A percentile compares a stretch with the other conserved stretches of the same genome.
Conservation (phyloP, 2,113 vertebrate genomes). For the Bufo gargarizans region DNA sequence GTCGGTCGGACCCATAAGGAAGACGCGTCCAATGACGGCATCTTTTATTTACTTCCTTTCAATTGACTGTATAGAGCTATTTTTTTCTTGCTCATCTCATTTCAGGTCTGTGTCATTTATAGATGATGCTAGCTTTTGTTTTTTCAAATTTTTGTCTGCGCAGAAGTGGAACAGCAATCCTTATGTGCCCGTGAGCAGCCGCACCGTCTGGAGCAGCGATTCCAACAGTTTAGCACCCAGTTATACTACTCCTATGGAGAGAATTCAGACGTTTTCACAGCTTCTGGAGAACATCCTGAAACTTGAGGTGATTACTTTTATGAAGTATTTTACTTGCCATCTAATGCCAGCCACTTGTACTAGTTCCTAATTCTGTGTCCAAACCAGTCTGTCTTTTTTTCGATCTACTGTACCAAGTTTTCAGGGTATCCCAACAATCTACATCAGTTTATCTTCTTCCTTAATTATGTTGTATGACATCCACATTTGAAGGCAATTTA, state of each 20-base stretch:
- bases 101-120: too few species aligned
- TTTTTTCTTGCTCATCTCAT: too few species aligned
- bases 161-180: constrained; percentile 81
- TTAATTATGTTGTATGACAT: too few species aligned
- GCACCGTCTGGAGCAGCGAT: neutral
- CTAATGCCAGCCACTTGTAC: neutral
- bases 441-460: too few species aligned
- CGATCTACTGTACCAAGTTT: too few species aligned
- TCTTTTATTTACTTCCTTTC: too few species aligned
- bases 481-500: too few species aligned
- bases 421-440: too few species aligned
- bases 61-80: too few species aligned
- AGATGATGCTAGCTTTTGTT: too few species aligned
- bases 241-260: constrained; percentile 73
- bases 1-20: too few species aligned
- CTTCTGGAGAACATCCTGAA: constrained; percentile 83
- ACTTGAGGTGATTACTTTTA: constrained; percentile 79
- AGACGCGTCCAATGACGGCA: too few species aligned
- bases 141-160: constrained; percentile 39
- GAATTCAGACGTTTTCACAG: constrained; percentile 80
- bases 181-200: constrained; percentile 65
- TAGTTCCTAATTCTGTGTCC: neutral
- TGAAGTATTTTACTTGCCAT: neutral
- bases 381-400: neutral
- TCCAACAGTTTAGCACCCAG: rapidly evolving